Base-by-base conservation (phyloP, 2,797 vertebrate species). In the Notamacropus eugenii region DNA sequence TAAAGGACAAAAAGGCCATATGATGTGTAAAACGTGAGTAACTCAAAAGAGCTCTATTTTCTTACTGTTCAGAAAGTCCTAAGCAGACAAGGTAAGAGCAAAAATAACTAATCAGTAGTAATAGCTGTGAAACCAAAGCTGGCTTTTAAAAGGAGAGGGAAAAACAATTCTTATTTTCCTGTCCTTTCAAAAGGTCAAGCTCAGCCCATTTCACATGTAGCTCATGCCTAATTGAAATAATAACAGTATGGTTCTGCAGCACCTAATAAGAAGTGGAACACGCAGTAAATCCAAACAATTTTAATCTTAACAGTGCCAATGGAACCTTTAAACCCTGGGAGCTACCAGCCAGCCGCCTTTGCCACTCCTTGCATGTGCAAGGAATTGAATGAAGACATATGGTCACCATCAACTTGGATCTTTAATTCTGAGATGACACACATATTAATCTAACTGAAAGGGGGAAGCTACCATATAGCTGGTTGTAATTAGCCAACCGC, bases 401-500 rank as follows among this genome's bases (percentile, higher is more conserved):
- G 98, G 98, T 98, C 98, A 98, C 97, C 98, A 98, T 98, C 98
- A 98, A 97, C 91, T 96, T 96, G 96, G 97, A 98, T 98, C 98
- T 98, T 99, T 98, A 98, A 98, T 98, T 98, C 98, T 92, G 94
- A 98, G 98, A 98, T 98, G 98, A 98, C 98, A 98, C 98, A 98
- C 98, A 59, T 98, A 98, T 98, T 98, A 98, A 98, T 98, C 97
- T 98, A 98, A 98, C 96, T 98, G 98, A 98, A 98, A 98, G 98
- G 90, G 97, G 95, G 95, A 98, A 98, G 97, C 96, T 98, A 98
- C 98, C 95, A 98, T 97, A 98, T 97, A 97, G 98, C 97, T 99
- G 98, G 97, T 98, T 98, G 97, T 97, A 99, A 98, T 98, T 99
- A 99, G 94, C 95, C 95, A 98, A 98, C 98, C 98, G 98, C 98